Conservation (phyloP, 2,888 invertebrate genomes). For the Rhagonycha lutea region DNA sequence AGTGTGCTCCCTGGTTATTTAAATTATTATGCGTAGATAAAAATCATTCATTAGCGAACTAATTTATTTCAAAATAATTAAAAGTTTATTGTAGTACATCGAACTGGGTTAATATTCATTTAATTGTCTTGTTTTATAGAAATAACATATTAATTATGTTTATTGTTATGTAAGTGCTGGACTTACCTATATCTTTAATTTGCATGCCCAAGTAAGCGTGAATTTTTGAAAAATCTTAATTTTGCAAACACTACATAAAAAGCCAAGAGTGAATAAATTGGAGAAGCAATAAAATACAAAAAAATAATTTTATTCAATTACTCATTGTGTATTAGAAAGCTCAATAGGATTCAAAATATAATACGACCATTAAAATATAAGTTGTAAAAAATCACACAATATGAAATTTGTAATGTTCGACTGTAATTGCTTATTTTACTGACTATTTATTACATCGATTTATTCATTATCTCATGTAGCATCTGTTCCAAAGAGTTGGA, state of each 20-base stretch:
- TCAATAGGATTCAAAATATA: not conserved
- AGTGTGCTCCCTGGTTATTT: constrained; percentile 15
- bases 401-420: not conserved
- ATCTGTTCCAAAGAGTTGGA: not conserved
- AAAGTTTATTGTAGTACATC: constrained; percentile 41
- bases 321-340: not conserved
- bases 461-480: not conserved
- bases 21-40: constrained; percentile 29
- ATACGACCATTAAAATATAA: not conserved
- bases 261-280: not conserved
- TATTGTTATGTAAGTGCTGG: constrained; percentile 41
- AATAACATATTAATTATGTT: constrained; percentile 43
- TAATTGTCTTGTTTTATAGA: constrained; percentile 40
- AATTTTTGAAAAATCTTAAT: constrained; percentile 11
- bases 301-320: not conserved
- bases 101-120: constrained; percentile 43
- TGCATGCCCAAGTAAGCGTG: constrained; percentile 46
- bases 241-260: not conserved
- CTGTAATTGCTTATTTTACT: not conserved
- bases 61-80: constrained; percentile 34
- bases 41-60: constrained; percentile 23
- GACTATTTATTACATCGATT: not conserved
- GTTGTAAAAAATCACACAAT: not conserved
- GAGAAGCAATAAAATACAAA: not conserved
- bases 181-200: constrained; percentile 39